phyloP scores from a whole-genome alignment of 2,888 invertebrate genomes.

The Napeogenes inachia region DNA sequence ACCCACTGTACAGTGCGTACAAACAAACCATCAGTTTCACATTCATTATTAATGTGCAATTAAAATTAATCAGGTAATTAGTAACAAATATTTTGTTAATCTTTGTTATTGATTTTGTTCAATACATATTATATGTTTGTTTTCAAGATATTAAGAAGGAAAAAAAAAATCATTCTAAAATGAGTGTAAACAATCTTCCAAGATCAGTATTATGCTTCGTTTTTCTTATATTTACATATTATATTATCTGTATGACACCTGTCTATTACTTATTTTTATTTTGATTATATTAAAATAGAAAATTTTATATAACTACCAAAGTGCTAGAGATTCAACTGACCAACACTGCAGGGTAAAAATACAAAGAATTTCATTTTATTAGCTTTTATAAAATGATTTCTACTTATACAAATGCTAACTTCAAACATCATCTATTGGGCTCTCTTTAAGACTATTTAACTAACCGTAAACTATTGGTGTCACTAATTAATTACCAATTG shows the following conservation, averaged over 20 bases:
- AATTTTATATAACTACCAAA: conserved; percentile 70
- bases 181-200: conserved; percentile 13
- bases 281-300: conserved; percentile 74
- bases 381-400: conserved; percentile 63
- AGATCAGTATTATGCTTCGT: conserved; percentile 42
- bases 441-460: conserved; percentile 59
- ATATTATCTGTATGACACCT: conserved; percentile 54
- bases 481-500: conserved; percentile 51
- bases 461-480: conserved; percentile 71
- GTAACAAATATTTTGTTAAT: conserved; percentile 28
- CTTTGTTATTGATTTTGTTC: conserved; percentile 45
- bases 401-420: conserved; percentile 72
- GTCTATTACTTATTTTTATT: conserved; percentile 58
- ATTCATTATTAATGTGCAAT: conserved; percentile 31
- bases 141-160: conserved; percentile 10
- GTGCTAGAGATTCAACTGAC: conserved; percentile 68
- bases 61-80: conserved; percentile 31
- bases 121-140: conserved; percentile 35
- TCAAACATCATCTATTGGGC: conserved; percentile 61
- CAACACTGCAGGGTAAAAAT: conserved; percentile 48
- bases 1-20: conserved; percentile 47
- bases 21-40: conserved; percentile 47
- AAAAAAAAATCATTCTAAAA: background rate
- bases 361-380: conserved; percentile 38
- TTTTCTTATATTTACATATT: conserved; percentile 45